Conservation (phyloP, 2,797 vertebrate species). For the Rousettus madagascariensis region DNA sequence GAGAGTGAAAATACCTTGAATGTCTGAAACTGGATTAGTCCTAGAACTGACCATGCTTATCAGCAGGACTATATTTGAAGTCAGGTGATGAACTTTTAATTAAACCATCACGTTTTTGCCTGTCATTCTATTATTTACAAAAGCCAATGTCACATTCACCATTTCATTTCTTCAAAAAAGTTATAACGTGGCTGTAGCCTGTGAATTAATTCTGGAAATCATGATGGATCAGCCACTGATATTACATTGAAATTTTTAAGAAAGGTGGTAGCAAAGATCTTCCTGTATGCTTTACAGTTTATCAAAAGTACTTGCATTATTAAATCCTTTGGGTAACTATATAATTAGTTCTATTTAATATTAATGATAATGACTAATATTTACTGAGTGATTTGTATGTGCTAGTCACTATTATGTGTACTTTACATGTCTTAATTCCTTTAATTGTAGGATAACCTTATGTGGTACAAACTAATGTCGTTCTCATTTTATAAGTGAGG, state of each 20-base stretch:
- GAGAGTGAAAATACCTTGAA: not conserved
- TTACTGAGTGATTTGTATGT: not conserved
- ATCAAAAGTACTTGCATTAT: not conserved
- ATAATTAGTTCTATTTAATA: not conserved
- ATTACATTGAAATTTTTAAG: not conserved
- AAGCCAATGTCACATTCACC: not conserved
- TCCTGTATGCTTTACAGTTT: not conserved
- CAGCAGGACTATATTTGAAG: not conserved
- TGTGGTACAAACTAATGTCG: not conserved
- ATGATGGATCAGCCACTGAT: not conserved
- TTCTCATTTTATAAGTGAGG: not conserved
- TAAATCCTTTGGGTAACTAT: not conserved
- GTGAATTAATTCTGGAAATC: not conserved
- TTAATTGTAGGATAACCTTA: not conserved
- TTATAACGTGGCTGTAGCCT: not conserved
- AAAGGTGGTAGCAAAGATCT: not conserved
- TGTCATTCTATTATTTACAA: not conserved
- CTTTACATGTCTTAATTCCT: not conserved
- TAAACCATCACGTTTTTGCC: not conserved
- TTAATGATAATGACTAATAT: not conserved
- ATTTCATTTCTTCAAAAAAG: constrained; percentile 5
- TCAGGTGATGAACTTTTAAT: not conserved
- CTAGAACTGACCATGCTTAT: not conserved
- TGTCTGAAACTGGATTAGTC: not conserved
- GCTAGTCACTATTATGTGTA: not conserved